These are phyloP conservation scores for Scaptomyza tumidula DNA, from an alignment of 2,888 invertebrate genomes.

Conservation along the genomic window DNA sequence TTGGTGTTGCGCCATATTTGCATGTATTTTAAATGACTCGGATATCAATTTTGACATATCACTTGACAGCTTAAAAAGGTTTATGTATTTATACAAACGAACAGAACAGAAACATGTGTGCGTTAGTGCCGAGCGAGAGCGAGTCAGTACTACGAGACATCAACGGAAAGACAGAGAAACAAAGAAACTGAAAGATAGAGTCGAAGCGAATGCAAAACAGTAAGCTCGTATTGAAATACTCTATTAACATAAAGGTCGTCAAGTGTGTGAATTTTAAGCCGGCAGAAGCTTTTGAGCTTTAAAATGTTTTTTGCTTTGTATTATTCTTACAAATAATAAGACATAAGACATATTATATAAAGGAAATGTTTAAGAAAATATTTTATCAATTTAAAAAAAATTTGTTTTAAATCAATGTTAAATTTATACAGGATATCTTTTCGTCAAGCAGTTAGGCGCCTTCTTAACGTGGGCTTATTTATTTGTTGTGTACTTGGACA, in stretches of 20 bases:
- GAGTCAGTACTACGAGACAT: slow-evolving; percentile 1
- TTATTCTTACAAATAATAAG: too few relatives aligned
- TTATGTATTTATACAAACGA: slow-evolving; percentile 78
- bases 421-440: slow-evolving; percentile 11
- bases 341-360: too few relatives aligned
- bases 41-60: slow-evolving; percentile 81
- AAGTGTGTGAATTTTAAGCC: neutral
- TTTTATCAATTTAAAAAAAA: too few relatives aligned
- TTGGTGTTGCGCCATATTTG: slow-evolving; percentile 71
- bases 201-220: neutral
- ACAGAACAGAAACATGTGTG: slow-evolving; percentile 34
- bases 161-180: neutral
- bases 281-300: neutral
- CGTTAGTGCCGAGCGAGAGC: slow-evolving; percentile 15
- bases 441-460: neutral
- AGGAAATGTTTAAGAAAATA: too few relatives aligned
- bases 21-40: slow-evolving; percentile 81
- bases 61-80: slow-evolving; percentile 82
- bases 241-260: neutral
- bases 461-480: slow-evolving; percentile 16
- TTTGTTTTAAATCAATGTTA: neutral
- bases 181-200: neutral
- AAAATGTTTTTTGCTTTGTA: too few relatives aligned
- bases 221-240: slow-evolving; percentile 1
- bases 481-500: slow-evolving; percentile 43